Evolutionary conservation across 2,888 invertebrate species (phyloP).

Genomic region (Liopterus haemorrhoidalis): DNA sequence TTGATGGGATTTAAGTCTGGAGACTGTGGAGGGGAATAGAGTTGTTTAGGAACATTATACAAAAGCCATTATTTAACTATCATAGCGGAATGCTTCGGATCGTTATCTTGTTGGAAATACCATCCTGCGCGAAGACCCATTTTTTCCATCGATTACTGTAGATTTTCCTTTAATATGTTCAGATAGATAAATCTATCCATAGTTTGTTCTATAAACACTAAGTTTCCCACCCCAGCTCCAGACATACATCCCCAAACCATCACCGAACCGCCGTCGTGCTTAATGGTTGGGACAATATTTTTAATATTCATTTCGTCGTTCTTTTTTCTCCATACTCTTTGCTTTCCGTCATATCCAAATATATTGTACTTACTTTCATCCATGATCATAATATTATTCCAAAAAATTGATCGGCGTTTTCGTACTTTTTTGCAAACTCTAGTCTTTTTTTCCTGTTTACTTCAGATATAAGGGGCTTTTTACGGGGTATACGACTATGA

Average conservation of each 20-base stretch:
- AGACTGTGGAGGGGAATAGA: neutral
- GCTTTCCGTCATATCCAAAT: conserved; percentile 23
- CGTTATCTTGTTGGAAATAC: conserved; percentile 27
- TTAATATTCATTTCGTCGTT: conserved; percentile 26
- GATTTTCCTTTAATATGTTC: conserved; percentile 25
- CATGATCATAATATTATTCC: conserved; percentile 34
- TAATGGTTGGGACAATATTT: conserved; percentile 31
- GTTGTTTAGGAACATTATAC: neutral
- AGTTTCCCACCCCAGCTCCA: conserved; percentile 27
- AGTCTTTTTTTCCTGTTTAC: conserved; percentile 40
- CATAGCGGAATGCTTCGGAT: conserved; percentile 22
- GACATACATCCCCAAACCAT: conserved; percentile 34
- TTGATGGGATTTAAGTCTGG: neutral
- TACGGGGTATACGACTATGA: too few relatives aligned
- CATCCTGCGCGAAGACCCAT: neutral
- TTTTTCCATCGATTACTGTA: neutral
- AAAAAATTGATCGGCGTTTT: conserved; percentile 21
- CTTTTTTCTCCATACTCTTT: conserved; percentile 27
- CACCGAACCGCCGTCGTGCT: conserved; percentile 35
- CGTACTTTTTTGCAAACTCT: conserved; percentile 9
- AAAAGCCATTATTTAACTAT: conserved; percentile 1
- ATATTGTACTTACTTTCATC: conserved; percentile 33
- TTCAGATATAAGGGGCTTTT: conserved; percentile 42
- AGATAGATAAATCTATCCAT: conserved; percentile 30
- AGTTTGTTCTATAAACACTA: too few relatives aligned